These are phyloP conservation scores for Pentamera pediparva DNA, from an alignment of 53 echinoderm and acorn worm genomes.

Conservation along the genomic window DNA sequence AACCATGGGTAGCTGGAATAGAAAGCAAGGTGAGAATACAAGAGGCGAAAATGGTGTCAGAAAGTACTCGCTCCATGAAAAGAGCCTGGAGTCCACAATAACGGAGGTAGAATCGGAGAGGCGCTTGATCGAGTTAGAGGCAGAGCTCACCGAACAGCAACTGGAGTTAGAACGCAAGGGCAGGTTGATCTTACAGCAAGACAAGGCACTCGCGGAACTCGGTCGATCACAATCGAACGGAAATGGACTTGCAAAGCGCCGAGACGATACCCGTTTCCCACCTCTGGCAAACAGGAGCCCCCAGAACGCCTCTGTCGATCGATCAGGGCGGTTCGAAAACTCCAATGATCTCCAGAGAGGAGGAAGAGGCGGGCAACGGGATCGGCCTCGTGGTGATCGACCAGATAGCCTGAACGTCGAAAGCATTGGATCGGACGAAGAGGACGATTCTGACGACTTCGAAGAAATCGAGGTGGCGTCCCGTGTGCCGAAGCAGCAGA, in stretches of 20 bases:
- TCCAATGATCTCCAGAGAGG: background rate
- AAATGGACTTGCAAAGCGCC: background rate
- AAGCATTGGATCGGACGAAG: slow-evolving; percentile 17
- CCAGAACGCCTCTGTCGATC: background rate
- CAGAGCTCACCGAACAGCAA: slow-evolving; percentile 19
- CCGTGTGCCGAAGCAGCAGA: background rate
- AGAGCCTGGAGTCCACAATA: slow-evolving; percentile 5
- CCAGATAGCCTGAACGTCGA: background rate
- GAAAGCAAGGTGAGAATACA: background rate
- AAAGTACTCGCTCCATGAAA: background rate
- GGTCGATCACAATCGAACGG: background rate
- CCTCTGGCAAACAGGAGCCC: slow-evolving; percentile 6
- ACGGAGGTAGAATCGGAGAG: slow-evolving; percentile 23
- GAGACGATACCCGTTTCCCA: slow-evolving; percentile 15
- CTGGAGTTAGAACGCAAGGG: slow-evolving; percentile 23
- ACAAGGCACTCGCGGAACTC: slow-evolving; percentile 5
- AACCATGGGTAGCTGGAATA: slow-evolving; percentile 7
- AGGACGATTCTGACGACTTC: background rate
- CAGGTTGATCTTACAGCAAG: background rate
- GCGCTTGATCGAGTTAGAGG: slow-evolving; percentile 12
- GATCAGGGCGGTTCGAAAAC: background rate
- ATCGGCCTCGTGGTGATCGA: background rate
- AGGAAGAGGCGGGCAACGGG: background rate
- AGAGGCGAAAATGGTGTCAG: background rate
- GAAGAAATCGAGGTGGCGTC: background rate